Conservation (phyloP, 2,113 vertebrate genomes). For the Ictidomys tridecemlineatus region DNA sequence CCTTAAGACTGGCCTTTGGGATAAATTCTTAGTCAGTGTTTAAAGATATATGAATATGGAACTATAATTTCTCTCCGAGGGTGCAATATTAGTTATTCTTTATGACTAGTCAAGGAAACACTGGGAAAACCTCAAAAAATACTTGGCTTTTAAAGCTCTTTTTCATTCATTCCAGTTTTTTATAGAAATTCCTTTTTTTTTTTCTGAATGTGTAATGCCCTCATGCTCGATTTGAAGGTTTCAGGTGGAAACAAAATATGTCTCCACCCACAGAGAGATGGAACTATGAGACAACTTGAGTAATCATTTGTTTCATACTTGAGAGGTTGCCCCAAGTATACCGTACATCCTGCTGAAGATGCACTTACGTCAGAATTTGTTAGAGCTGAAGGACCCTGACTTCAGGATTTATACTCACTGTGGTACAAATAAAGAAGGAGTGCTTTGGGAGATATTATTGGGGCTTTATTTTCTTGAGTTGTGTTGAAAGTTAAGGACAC, state of each 20-base stretch:
- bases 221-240: constrained; percentile 34
- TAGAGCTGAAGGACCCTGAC: not conserved
- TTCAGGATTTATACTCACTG: not conserved
- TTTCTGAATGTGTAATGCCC: not conserved
- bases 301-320: constrained; percentile 47
- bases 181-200: not conserved
- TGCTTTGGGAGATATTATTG: not conserved
- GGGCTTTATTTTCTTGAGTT: not conserved
- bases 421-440: not conserved
- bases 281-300: not conserved
- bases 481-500: not conserved
- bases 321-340: constrained; percentile 36
- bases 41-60: not conserved
- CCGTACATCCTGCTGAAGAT: constrained; percentile 45
- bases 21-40: not conserved
- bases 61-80: not conserved
- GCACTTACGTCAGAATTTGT: not conserved
- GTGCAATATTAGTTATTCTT: not conserved
- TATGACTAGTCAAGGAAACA: not conserved
- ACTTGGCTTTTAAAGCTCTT: not conserved
- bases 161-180: not conserved
- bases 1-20: not conserved
- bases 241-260: not conserved
- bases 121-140: not conserved
- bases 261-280: not conserved